phyloP scores from a whole-genome alignment of 2,888 invertebrate species.

The Drosophila falleni region DNA sequence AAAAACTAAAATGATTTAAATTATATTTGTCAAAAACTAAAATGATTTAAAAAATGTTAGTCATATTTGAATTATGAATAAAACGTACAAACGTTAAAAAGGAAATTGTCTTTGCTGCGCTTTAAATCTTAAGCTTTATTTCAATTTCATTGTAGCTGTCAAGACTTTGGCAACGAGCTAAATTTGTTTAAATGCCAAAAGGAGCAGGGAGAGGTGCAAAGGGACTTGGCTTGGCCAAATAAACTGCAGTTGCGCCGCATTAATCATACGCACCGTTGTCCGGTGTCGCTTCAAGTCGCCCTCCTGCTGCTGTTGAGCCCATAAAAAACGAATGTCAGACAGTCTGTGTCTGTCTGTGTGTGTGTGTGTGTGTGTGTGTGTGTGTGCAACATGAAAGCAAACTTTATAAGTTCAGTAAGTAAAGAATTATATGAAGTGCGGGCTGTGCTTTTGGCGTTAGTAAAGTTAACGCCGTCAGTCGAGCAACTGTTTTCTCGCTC shows the following conservation, averaged over 20 bases:
- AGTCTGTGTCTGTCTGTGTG: slow-evolving; percentile 15
- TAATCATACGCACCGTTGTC: slow-evolving; percentile 67
- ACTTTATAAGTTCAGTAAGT: slow-evolving; percentile 62
- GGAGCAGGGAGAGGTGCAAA: neutral
- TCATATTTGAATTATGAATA: neutral
- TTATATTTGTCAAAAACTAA: slow-evolving; percentile 1
- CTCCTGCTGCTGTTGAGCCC: slow-evolving; percentile 22
- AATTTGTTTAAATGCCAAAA: slow-evolving; percentile 37
- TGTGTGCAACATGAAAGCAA: slow-evolving; percentile 31
- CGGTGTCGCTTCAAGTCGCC: slow-evolving; percentile 38
- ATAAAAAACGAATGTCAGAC: slow-evolving; percentile 39
- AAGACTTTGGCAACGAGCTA: slow-evolving; percentile 31
- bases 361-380: slow-evolving; percentile 13
- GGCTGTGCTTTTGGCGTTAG: slow-evolving; percentile 51
- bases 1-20: slow-evolving; percentile 1
- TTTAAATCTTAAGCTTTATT: slow-evolving; percentile 3
- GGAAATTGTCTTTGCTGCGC: slow-evolving; percentile 4
- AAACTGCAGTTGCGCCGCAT: slow-evolving; percentile 55
- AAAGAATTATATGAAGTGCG: slow-evolving; percentile 68
- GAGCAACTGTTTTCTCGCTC: slow-evolving; percentile 48
- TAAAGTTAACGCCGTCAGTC: slow-evolving; percentile 53
- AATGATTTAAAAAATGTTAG: slow-evolving; percentile 5
- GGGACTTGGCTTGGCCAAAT: slow-evolving; percentile 27
- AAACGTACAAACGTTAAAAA: neutral
- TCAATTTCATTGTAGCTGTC: slow-evolving; percentile 20